Conservation (phyloP, 2,797 vertebrate species). For the Aeoliscus strigatus region DNA sequence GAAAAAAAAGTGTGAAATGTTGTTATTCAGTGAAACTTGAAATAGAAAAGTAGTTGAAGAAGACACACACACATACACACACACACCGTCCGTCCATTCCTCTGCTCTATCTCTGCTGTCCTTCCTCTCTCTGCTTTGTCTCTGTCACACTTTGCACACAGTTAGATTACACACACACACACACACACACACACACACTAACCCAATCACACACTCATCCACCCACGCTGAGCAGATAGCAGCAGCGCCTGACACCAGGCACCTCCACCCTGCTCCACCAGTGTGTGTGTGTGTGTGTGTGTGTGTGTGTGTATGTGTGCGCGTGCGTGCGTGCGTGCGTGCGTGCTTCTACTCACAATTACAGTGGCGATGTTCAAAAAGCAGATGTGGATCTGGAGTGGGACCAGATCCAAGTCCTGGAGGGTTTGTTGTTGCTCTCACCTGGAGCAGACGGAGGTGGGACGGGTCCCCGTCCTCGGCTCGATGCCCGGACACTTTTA, state of each 20-base stretch:
- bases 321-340: slow-evolving; percentile 12
- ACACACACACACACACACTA: slow-evolving; percentile 10
- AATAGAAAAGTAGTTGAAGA: too few relatives aligned
- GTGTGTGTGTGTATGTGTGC: too few relatives aligned
- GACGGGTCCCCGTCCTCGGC: slow-evolving; percentile 16
- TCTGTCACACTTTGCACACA: slow-evolving; percentile 21
- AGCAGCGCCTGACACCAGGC: slow-evolving; percentile 25
- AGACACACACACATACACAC: too few relatives aligned
- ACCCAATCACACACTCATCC: slow-evolving; percentile 19
- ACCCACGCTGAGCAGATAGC: slow-evolving; percentile 16
- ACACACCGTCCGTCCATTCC: too few relatives aligned
- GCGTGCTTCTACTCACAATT: slow-evolving; percentile 45
- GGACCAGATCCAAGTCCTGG: slow-evolving; percentile 33
- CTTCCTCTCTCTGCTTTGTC: slow-evolving; percentile 31
- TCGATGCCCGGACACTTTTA: slow-evolving; percentile 21
- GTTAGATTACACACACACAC: slow-evolving; percentile 38
- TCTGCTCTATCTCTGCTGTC: not conserved
- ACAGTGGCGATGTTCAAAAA: slow-evolving; percentile 49
- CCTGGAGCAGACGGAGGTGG: slow-evolving; percentile 30
- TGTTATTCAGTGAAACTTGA: too few relatives aligned
- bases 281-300: too few relatives aligned
- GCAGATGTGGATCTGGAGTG: slow-evolving; percentile 62
- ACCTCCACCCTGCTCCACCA: slow-evolving; percentile 18
- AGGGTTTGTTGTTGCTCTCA: slow-evolving; percentile 36
- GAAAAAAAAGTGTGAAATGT: too few relatives aligned